Base-by-base conservation (phyloP, 2,888 invertebrate genomes). In the Parasteatoda lunata region DNA sequence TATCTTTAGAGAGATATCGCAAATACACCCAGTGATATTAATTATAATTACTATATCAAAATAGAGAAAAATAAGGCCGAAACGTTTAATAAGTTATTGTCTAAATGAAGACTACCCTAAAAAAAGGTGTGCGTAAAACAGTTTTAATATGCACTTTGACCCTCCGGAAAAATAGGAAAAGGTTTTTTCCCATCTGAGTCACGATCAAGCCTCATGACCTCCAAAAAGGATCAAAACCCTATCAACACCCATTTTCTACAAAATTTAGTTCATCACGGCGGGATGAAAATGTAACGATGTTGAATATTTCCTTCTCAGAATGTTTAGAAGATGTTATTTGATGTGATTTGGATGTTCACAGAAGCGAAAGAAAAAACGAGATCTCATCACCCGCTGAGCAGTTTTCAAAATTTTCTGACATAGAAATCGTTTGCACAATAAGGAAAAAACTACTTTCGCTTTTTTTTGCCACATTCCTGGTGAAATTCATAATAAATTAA, bases 201-300 rank as follows among this genome's bases (percentile, higher is more conserved):
- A 83, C 83, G 70, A 75, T 82, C 75, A 75, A 30, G 76, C 9
- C 59, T 64, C 70, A 51, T 15, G 83, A 83, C 71, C 76, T 72
- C 59, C 45, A 15, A 68, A 54, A 68, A 51, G 59, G n/a, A 47
- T 49, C 68, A 15, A 69, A 64, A 9, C n/a, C n/a, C n/a, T 59
- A 70, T 77, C 70, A 71, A 64, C 77, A 66, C 71, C 71, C 72
- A 64, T 76, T 70, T 82, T 75, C 70, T 30, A 48, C 70, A 82
- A 76, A 82, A 81, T 70, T 82, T 82, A 82, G 82, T 76, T 76
- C 82, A 82, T 47, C 49, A 11, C 3, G 71, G 13, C 13, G 15
- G n/a, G 13, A 9, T 54, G 51, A 52, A 45, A 65, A 54, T 30
- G 65, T n/a, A 48, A n/a, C 11, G 48, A 13, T 75, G 82, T 77